phyloP scores from a whole-genome alignment of 2,797 vertebrate species.

The Thaleichthys pacificus region DNA sequence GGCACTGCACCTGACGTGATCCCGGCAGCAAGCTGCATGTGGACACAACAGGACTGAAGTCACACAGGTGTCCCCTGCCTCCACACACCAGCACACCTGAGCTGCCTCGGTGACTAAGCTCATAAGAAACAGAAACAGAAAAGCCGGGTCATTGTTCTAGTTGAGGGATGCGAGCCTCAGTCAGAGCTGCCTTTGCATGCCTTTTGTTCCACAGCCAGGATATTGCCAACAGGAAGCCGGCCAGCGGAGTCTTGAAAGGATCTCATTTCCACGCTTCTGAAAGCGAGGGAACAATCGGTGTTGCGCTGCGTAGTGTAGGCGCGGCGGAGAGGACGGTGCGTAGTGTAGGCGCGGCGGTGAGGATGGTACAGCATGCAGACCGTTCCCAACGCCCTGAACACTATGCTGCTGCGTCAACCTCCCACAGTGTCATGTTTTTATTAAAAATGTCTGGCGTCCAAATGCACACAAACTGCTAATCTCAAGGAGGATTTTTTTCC shows the following conservation, averaged over 20 bases:
- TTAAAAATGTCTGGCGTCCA: slow-evolving; percentile 38
- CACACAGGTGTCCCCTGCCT: too few relatives aligned
- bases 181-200: slow-evolving; percentile 28
- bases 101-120: slow-evolving; percentile 56
- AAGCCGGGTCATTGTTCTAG: slow-evolving; percentile 55
- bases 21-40: too few relatives aligned
- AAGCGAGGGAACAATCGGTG: slow-evolving; percentile 71
- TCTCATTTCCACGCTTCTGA: slow-evolving; percentile 68
- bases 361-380: slow-evolving; percentile 33
- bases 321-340: slow-evolving; percentile 55
- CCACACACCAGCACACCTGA: too few relatives aligned
- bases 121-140: slow-evolving; percentile 60
- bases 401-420: too few relatives aligned
- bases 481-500: slow-evolving; percentile 42
- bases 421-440: too few relatives aligned
- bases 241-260: slow-evolving; percentile 66
- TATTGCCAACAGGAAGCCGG: slow-evolving; percentile 69
- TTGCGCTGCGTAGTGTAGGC: slow-evolving; percentile 45
- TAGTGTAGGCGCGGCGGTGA: slow-evolving; percentile 47
- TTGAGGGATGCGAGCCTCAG: slow-evolving; percentile 50
- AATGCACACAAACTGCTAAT: slow-evolving; percentile 49
- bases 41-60: too few relatives aligned
- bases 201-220: slow-evolving; percentile 62
- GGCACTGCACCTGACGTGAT: too few relatives aligned
- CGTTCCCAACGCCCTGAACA: too few relatives aligned